Evolutionary conservation across 2,113 vertebrate genomes (phyloP).

Genomic region (Nesogale talazaci): DNA sequence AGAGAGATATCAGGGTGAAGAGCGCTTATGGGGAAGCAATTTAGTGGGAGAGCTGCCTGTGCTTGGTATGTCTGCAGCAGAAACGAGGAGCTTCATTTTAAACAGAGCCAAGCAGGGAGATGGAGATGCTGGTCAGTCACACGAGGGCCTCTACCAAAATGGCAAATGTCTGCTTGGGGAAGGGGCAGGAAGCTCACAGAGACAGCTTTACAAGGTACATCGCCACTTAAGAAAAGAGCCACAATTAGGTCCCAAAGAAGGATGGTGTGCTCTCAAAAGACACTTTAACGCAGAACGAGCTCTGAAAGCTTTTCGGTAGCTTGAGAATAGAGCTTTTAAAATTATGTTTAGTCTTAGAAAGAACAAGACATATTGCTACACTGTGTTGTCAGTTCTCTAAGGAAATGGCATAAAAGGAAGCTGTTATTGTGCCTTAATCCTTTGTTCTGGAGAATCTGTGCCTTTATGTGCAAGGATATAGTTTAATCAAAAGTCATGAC

Average conservation of each 20-base stretch:
- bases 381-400: slow-evolving; percentile 67
- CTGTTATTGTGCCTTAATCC: slow-evolving; percentile 15
- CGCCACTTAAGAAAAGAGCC: slow-evolving; percentile 37
- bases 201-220: neutral
- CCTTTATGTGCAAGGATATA: neutral
- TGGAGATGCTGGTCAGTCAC: neutral
- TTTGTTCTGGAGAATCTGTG: slow-evolving; percentile 43
- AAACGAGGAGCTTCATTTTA: neutral
- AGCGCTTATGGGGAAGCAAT: neutral
- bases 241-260: slow-evolving; percentile 35
- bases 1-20: neutral
- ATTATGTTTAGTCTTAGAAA: slow-evolving; percentile 56
- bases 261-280: slow-evolving; percentile 45
- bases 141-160: neutral
- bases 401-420: slow-evolving; percentile 44
- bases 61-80: neutral
- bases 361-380: slow-evolving; percentile 47
- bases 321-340: slow-evolving; percentile 44
- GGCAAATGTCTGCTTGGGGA: neutral
- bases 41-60: neutral
- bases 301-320: slow-evolving; percentile 35
- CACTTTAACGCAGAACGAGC: slow-evolving; percentile 15
- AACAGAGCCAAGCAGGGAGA: neutral
- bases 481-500: slow-evolving; percentile 58
- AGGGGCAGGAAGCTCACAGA: neutral